Conservation (phyloP, 2,113 vertebrate species). For the Brachyhypopomus gauderio region DNA sequence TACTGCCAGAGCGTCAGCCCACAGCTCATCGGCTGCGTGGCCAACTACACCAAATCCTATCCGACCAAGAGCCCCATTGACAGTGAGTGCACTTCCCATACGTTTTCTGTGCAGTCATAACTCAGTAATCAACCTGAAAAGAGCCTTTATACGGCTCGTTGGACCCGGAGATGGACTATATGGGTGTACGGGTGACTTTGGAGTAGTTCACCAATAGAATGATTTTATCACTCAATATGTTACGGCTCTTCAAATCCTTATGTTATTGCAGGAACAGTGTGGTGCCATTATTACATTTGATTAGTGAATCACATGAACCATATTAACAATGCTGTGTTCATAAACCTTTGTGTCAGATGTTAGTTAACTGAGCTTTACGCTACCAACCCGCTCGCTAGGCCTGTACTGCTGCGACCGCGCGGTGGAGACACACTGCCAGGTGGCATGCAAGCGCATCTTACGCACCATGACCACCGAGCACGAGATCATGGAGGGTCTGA, state of each 20-base stretch:
- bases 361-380: not conserved
- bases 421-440: constrained; percentile 88
- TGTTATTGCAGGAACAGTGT: not conserved
- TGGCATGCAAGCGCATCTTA: constrained; percentile 88
- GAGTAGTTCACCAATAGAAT: not conserved
- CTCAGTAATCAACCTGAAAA: too few relatives aligned
- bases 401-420: constrained; percentile 96
- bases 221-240: not conserved
- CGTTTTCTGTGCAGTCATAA: not conserved
- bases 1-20: constrained; percentile 91
- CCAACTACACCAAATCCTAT: constrained; percentile 96
- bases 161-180: not conserved
- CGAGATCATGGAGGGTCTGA: constrained; percentile 96
- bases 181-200: too few relatives aligned
- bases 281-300: constrained; percentile 8
- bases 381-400: constrained; percentile 70
- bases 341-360: not conserved
- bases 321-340: not conserved
- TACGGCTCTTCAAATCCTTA: not conserved
- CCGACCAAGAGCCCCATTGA: constrained; percentile 95
- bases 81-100: constrained; percentile 78
- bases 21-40: constrained; percentile 90
- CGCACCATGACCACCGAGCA: constrained; percentile 95
- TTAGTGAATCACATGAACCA: constrained; percentile 15
- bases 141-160: not conserved